Percentiles rank a stretch among this genome's conserved stretches.
These are phyloP conservation scores for Drosophila mettleri DNA, from an alignment of 2,888 invertebrate genomes.

Conservation along the genomic window DNA sequence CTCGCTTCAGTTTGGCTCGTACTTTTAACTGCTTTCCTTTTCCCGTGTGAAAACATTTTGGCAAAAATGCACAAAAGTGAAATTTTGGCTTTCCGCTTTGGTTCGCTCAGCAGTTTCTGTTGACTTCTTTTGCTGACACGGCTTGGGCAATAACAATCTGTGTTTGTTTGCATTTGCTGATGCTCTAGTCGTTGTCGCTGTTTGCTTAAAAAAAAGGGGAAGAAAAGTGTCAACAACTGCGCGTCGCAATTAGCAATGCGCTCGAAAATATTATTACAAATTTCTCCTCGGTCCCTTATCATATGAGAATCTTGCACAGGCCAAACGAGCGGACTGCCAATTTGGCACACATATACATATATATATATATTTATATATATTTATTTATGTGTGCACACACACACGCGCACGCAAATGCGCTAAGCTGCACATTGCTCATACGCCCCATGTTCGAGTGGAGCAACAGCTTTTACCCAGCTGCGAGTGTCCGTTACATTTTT, in stretches of 20 bases:
- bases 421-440: slow-evolving; percentile 28
- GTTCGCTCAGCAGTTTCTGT: slow-evolving; percentile 51
- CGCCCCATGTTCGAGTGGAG: slow-evolving; percentile 30
- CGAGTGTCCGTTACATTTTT: slow-evolving; percentile 28
- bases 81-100: slow-evolving; percentile 39
- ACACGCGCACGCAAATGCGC: slow-evolving; percentile 7
- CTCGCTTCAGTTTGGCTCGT: slow-evolving; percentile 14
- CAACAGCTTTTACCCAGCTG: slow-evolving; percentile 53
- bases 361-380: neutral
- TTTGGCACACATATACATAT: slow-evolving; percentile 21
- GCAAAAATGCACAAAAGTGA: slow-evolving; percentile 39
- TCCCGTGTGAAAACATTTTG: slow-evolving; percentile 30
- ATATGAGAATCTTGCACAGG: slow-evolving; percentile 33
- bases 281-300: slow-evolving; percentile 26
- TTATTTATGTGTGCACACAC: neutral
- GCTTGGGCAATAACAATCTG: slow-evolving; percentile 18
- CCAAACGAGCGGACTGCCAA: slow-evolving; percentile 21
- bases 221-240: slow-evolving; percentile 63
- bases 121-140: slow-evolving; percentile 45
- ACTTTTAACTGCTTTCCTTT: slow-evolving; percentile 34
- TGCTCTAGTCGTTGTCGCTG: slow-evolving; percentile 3
- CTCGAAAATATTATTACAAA: slow-evolving; percentile 32
- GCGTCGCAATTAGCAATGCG: slow-evolving; percentile 61
- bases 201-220: slow-evolving; percentile 40
- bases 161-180: slow-evolving; percentile 28